phyloP scores from a whole-genome alignment of 2,888 invertebrate genomes.

The Dicyrtoma fusca region DNA sequence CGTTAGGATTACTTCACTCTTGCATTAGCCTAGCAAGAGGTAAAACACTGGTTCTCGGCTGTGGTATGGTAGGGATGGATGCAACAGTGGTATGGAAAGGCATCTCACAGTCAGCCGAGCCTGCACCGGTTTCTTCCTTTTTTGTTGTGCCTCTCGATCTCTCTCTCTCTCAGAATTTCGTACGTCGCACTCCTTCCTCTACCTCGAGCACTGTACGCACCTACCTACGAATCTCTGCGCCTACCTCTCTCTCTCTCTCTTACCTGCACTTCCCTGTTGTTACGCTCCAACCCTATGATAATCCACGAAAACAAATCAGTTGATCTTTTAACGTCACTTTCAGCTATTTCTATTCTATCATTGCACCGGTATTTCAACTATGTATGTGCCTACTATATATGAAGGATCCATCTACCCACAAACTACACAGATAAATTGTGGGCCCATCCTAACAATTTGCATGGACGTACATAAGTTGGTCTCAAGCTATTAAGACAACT shows the following conservation, averaged over 20 bases:
- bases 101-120: neutral
- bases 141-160: slow-evolving; percentile 28
- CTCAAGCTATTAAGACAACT: too few species aligned
- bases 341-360: too few species aligned
- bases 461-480: too few species aligned
- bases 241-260: slow-evolving; percentile 11
- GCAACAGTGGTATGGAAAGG: slow-evolving; percentile 9
- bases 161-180: neutral
- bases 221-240: too few species aligned
- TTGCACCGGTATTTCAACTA: neutral
- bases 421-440: too few species aligned
- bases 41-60: slow-evolving; percentile 8
- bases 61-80: neutral
- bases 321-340: too few species aligned
- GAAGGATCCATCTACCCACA: neutral
- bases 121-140: slow-evolving; percentile 45
- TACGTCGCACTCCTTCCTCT: neutral
- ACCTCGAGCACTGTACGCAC: too few species aligned
- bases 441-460: too few species aligned
- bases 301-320: too few species aligned
- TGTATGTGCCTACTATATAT: neutral
- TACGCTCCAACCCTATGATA: too few species aligned
- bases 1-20: slow-evolving; percentile 51
- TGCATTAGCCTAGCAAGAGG: slow-evolving; percentile 32
- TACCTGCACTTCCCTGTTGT: neutral